Base-by-base conservation (phyloP, 30 jellyfish, hydroid and myxozoan species). In the Hydractinia echinata region DNA sequence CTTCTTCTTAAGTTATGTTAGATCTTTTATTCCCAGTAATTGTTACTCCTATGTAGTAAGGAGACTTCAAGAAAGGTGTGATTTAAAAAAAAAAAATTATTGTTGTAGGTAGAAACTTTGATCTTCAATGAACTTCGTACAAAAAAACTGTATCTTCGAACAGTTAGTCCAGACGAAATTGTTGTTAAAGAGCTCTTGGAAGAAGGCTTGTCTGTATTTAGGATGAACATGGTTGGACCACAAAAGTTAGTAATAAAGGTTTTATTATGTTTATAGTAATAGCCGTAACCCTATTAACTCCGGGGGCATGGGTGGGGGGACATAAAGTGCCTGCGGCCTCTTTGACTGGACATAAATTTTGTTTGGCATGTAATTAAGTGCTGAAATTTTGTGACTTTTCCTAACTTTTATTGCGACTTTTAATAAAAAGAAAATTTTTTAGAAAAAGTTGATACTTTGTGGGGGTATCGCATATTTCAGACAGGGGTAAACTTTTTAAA, bases 211-310 rank as follows among this genome's bases (percentile, higher is more conserved):
- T 85, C 73, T 61, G 79, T 92, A 5, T 87, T 92, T 72, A 88
- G 87, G 54, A 89, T 79, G 4, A 92, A 87, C 66, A 83, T 90
- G 10, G 82, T 76, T 79, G 98, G 98, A 5, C 98, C 98, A 7
- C 85, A 83, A 52, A 92, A 89, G 98, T 92, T 76, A 67, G 78
- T 54, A 5, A 20, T 82, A 30, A 30, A 30, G 62, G 64, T 50
- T 58, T 4, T 74, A 11, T 60, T 58, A 13, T 16, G 15, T 58
- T 16, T 58, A 11, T 58, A 58, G 15, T 7, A 0, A 64, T 64
- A 64, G 9, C 74, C 10, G 0, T 13, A n/a, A 64, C 39, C 74
- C 39, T 64, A 0, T 0, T 44, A 64, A 64, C 19, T 7, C 74
- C 19, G 39, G 7, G 39, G 19, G 69, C 69, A 58, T 11, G 19